phyloP scores from a whole-genome alignment of 2,113 vertebrate genomes.

The Sinosuthora webbiana region DNA sequence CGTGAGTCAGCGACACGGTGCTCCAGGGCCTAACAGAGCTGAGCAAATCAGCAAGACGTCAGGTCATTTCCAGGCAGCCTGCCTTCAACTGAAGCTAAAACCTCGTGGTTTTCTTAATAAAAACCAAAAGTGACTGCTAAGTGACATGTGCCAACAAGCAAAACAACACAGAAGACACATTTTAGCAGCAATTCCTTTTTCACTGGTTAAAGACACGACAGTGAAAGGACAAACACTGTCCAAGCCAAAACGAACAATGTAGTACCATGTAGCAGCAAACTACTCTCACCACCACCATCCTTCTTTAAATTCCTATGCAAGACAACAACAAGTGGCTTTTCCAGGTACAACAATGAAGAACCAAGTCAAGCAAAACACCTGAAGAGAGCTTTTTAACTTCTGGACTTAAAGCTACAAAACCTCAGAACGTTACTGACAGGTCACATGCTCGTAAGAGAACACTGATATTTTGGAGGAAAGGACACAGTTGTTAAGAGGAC shows the following conservation, averaged over 20 bases:
- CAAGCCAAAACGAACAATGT: rapidly evolving
- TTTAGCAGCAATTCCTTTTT: neutral
- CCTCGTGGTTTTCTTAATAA: neutral
- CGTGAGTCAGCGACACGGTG: rapidly evolving
- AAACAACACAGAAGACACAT: rapidly evolving
- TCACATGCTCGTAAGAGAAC: rapidly evolving
- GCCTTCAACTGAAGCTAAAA: neutral
- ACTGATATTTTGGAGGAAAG: neutral
- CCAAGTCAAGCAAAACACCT: neutral
- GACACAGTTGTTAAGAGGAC: rapidly evolving
- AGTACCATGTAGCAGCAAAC: neutral
- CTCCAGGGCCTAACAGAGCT: neutral
- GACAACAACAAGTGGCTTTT: neutral
- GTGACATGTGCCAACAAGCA: neutral
- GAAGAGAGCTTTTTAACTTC: neutral
- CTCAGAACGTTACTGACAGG: neutral
- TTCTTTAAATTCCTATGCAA: neutral
- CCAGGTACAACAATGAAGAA: neutral
- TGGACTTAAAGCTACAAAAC: neutral
- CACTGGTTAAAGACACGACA: neutral
- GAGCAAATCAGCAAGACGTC: neutral
- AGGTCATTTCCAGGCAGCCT: neutral
- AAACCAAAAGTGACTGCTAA: rapidly evolving
- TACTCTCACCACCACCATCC: neutral
- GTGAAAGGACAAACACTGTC: neutral